A percentile compares a stretch with the other conserved stretches of the same genome.
phyloP scores from a whole-genome alignment of 2,888 invertebrate genomes.

The Lumbricus terrestris region DNA sequence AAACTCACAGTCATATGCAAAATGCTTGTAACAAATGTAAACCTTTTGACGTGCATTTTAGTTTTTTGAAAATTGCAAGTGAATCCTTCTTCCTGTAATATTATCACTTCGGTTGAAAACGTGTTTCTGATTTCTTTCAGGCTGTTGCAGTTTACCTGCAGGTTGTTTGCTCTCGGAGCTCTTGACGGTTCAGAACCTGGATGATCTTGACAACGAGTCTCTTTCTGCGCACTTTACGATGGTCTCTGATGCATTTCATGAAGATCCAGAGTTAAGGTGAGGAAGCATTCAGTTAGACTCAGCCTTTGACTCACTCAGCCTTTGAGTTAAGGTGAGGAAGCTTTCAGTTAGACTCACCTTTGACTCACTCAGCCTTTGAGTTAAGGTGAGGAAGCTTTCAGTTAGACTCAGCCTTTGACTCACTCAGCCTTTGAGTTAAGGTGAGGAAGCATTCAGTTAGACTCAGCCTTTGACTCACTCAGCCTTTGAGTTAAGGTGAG shows the following conservation, averaged over 20 bases:
- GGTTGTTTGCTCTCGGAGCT: not conserved
- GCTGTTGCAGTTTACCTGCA: not conserved
- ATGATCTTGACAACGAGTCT: not conserved
- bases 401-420: not conserved
- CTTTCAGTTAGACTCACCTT: not conserved
- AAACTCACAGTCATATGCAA: too few relatives aligned
- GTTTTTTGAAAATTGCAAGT: not conserved
- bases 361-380: too few relatives aligned
- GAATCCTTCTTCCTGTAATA: not conserved
- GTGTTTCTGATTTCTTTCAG: not conserved
- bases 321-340: not conserved
- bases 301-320: too few relatives aligned
- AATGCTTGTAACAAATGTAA: too few relatives aligned
- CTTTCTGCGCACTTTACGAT: not conserved
- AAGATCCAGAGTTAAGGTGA: not conserved
- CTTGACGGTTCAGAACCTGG: not conserved
- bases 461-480: too few relatives aligned
- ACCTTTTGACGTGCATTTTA: too few relatives aligned
- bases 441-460: not conserved
- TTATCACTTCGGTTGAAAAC: not conserved
- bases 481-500: conserved; percentile 7
- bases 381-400: not conserved
- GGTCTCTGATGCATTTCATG: not conserved
- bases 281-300: not conserved
- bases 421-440: too few relatives aligned